Evolutionary conservation across 2,797 vertebrate species (phyloP), one percentile per base, ranked within the genome.

Genomic region (Acestrorhynchus altus): DNA sequence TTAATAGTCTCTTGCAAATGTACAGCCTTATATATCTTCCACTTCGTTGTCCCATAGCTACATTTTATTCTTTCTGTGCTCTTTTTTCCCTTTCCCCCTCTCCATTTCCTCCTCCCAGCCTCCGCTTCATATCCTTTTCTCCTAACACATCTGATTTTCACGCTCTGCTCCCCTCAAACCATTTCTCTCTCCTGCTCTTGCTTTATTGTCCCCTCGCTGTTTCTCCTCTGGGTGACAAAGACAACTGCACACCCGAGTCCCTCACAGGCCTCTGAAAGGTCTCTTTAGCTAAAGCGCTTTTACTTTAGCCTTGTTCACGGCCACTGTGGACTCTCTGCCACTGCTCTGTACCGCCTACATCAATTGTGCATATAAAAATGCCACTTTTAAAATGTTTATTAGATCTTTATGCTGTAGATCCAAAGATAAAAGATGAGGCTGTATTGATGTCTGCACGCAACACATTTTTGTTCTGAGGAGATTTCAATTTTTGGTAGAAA

Each of bases 91-190:
- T n/a, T 57, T 64, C 42, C n/a, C 46, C 72, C 69, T 72, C 44
- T 70, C 16, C 56, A 65, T 76, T 74, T 79, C 44, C 63, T 79
- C 68, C 54, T 78, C 61, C 73, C 40, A 59, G 20, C 35, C 66
- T 64, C 75, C 73, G 13, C 63, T 60, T 79, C 73, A 54, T 81
- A 61, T 83, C 76, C 26, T 79, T 68, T 74, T 88, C 85, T 89
- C 84, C 91, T 92, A 81, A 83, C 91, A 90, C 90, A 83, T 91
- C 90, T 80, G 87, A 92, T 93, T 78, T 88, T 92, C 76, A 89
- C 68, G 90, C 90, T 90, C 59, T 31, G 78, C 61, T 89, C 83
- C 67, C 63, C 74, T 72, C 28, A 57, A 75, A 76, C 47, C 63
- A 51, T 61, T 71, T 80, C 57, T 35, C 54, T 65, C 63, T 76